phyloP scores from a whole-genome alignment of 2,888 invertebrate genomes.

The Slavum lentiscoides region DNA sequence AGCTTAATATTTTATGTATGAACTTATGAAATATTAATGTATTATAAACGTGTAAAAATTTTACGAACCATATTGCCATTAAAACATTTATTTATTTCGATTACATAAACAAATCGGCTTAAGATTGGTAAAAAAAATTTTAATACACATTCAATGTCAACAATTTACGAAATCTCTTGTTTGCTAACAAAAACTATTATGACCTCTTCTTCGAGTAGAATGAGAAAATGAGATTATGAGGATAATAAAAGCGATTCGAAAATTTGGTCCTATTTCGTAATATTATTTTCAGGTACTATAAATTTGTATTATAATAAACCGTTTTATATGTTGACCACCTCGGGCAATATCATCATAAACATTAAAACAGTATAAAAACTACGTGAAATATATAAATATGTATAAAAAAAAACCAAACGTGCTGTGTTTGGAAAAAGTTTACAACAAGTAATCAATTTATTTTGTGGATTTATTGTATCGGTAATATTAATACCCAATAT shows the following conservation, averaged over 20 bases:
- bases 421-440: neutral
- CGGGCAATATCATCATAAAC: neutral
- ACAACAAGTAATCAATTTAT: too few species aligned
- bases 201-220: neutral
- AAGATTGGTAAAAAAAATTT: constrained; percentile 5
- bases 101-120: neutral
- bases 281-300: neutral
- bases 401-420: neutral
- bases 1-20: neutral
- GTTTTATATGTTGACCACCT: neutral
- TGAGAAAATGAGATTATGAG: neutral
- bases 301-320: neutral
- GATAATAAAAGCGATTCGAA: neutral
- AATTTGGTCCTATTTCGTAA: neutral
- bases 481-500: too few species aligned
- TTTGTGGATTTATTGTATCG: too few species aligned
- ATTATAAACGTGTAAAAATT: neutral
- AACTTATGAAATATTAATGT: neutral
- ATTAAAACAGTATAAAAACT: too few species aligned
- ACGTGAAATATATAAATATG: neutral
- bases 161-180: neutral
- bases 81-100: neutral
- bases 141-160: neutral
- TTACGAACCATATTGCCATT: neutral
- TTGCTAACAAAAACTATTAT: neutral